Base-by-base conservation (phyloP, 2,797 vertebrate species). In the Cyclura pinguis region DNA sequence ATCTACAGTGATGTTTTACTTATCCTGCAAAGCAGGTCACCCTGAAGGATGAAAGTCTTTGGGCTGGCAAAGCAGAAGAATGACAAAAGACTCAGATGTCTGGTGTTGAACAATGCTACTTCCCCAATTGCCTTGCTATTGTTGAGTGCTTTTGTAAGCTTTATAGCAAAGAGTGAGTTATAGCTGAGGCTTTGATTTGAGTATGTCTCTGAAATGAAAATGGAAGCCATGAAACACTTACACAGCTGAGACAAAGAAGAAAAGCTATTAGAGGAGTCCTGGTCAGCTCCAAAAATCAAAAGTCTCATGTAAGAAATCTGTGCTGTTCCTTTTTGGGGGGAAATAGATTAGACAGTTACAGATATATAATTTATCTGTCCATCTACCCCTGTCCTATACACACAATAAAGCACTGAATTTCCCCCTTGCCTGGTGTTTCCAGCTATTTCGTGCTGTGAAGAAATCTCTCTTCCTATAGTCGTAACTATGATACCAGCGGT, bases 371-470 rank as follows among this genome's bases (percentile, higher is more conserved):
- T 73, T 84, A 55, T 84, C 73, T 57, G 74, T 78, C 62, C 59
- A 88, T 83, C 80, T 78, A 67, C 77, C 80, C 42, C 42, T 87
- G 55, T 77, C 35, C 35, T 78, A 62, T 32, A 88, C 94, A 92
- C 64, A 91, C 93, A 91, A 77, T 55, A 92, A 92, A 89, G 22
- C 86, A 89, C 81, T 35, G 86, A 95, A 94, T 12, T 92, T 74
- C 59, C 89, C 84, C 83, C 86, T 88, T 89, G 93, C 57, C 86
- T 89, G 6, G 10, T 89, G 77, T 93, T 95, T 91, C 38, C 7
- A 93, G 59, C 57, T 91, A 64, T n/a, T 92, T 90, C 87, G 88
- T 87, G 94, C 42, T 86, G 29, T 69, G 95, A 94, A 86, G 74
- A 89, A 73, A 78, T 94, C 92, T 91, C 80, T 94, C n/a, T 52